A percentile compares a stretch with the other conserved stretches of the same genome.
Conservation (phyloP, 2,888 invertebrate genomes). For the Thecophora atra region DNA sequence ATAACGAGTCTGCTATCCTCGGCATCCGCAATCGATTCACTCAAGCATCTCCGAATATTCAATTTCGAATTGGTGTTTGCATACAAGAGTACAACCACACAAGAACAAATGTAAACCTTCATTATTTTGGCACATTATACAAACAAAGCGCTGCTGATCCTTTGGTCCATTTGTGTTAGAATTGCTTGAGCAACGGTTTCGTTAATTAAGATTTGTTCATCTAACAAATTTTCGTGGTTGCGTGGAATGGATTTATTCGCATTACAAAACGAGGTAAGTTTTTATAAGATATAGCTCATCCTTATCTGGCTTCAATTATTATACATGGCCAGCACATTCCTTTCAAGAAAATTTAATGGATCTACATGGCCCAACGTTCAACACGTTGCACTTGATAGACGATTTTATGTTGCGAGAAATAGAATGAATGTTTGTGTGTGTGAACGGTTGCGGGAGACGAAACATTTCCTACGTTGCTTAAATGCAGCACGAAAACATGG, state of each 20-base stretch:
- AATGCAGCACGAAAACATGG: too few species aligned
- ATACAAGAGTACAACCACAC: background rate
- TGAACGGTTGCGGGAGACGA: background rate
- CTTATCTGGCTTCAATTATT: conserved; percentile 21
- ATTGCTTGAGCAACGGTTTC: conserved; percentile 4
- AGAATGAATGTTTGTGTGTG: background rate
- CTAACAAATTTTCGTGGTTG: background rate
- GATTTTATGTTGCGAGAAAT: conserved; percentile 5
- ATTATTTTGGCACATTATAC: conserved; percentile 32
- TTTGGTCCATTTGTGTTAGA: background rate
- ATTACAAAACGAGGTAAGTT: background rate
- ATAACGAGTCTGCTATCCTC: background rate
- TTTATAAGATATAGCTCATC: too few species aligned
- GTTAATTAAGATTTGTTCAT: background rate
- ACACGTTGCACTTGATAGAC: conserved; percentile 32
- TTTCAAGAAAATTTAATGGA: conserved; percentile 29
- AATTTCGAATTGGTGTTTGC: conserved; percentile 21
- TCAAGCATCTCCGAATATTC: background rate
- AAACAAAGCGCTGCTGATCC: background rate
- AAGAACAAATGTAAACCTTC: conserved; percentile 34
- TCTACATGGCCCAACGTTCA: conserved; percentile 31
- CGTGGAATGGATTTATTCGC: background rate
- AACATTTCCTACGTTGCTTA: background rate
- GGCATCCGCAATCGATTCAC: background rate
- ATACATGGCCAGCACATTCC: conserved; percentile 33